Evolutionary conservation across 2,888 invertebrate species (phyloP), one percentile per base, ranked within the genome.

Genomic region (Chalcosyrphus nemorum): DNA sequence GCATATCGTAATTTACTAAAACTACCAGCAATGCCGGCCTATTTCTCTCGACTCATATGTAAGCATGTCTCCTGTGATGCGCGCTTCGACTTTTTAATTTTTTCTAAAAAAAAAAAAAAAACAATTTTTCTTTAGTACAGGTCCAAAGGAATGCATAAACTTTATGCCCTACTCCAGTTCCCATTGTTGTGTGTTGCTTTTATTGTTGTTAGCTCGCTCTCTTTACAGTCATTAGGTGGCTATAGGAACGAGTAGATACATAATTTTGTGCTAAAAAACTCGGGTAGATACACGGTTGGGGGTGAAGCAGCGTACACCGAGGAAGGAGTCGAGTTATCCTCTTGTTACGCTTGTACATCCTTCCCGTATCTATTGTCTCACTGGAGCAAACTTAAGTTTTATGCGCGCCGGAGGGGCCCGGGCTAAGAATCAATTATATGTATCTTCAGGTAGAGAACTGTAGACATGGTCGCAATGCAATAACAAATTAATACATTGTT

Each of bases 91-190:
- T 29, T 47, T 72, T 61, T 15, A 52, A 27, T 63, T 54, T 29
- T 52, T 43, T 32, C 63, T 43, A 43, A 43, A 45, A 24, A 65
- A 74, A 65, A 74, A 74, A 43, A 43, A 45, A 24, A 65, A 74
- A 65, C 63, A 74, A 45, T 63, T 45, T 63, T 63, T 65, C 56
- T 65, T 65, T 56, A 56, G 74, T 65, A 45, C 74, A 74, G 45
- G 32, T 61, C 66, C 27, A 56, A 68, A 35, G 57, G 52, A 52
- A 15, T 63, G 9, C 63, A 65, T 54, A 35, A 32, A 54, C 54
- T 63, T 27, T 54, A 11, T 68, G 65, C 35, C 54, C 74, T 74
- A 35, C 54, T 74, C 63, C 56, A 74, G 9, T 54, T 74, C 17
- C 47, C 45, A 56, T 65, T 74, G 74, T 74, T 54, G 45, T 45